Percentiles rank a stretch among this genome's conserved stretches.
phyloP scores from a whole-genome alignment of 2,888 invertebrate species.

The Ametastegia equiseti region DNA sequence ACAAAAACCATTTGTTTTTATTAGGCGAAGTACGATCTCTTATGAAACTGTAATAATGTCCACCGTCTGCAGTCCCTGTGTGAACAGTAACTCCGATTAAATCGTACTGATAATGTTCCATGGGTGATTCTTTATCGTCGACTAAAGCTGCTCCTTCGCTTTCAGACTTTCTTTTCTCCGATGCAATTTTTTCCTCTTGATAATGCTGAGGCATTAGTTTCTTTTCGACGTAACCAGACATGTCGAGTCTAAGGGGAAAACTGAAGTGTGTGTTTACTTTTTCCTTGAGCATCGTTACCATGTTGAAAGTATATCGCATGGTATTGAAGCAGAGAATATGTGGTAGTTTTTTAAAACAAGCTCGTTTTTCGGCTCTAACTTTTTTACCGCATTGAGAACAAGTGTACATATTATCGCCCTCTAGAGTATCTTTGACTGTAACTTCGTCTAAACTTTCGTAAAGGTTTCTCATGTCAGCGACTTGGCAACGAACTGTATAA shows the following conservation, averaged over 20 bases:
- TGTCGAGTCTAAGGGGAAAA: conserved; percentile 94
- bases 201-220: conserved; percentile 94
- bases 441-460: conserved; percentile 97
- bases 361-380: conserved; percentile 96
- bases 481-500: conserved; percentile 97
- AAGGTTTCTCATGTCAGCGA: conserved; percentile 96
- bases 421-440: conserved; percentile 97
- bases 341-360: conserved; percentile 95
- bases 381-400: conserved; percentile 97
- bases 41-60: conserved; percentile 97
- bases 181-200: conserved; percentile 79
- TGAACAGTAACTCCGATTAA: conserved; percentile 97
- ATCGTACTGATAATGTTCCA: conserved; percentile 89
- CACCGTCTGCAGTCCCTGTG: conserved; percentile 98
- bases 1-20: conserved; percentile 94
- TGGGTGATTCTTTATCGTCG: conserved; percentile 78
- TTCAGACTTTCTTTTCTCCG: conserved; percentile 57
- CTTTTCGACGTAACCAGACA: conserved; percentile 97
- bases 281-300: conserved; percentile 98
- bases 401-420: conserved; percentile 98
- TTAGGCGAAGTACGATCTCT: conserved; percentile 85
- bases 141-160: conserved; percentile 60
- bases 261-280: conserved; percentile 98
- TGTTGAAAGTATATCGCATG: conserved; percentile 98
- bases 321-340: conserved; percentile 97